Conservation (phyloP, 2,797 vertebrate species). For the Platyrinchus mystaceus region DNA sequence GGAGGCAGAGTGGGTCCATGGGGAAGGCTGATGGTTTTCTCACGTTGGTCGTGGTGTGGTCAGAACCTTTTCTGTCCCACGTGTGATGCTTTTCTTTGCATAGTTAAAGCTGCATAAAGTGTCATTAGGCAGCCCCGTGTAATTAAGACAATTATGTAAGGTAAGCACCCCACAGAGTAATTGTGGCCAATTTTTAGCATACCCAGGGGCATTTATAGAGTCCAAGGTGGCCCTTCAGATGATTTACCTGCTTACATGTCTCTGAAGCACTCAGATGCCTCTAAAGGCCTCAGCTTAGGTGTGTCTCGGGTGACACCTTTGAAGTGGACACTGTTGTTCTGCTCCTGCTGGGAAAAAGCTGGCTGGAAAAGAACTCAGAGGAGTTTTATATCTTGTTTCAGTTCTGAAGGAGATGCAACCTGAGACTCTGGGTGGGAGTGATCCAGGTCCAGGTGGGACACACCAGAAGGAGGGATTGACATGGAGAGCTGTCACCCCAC, state of each 20-base stretch:
- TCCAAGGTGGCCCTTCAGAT: neutral
- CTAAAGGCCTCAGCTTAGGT: neutral
- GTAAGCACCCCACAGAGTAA: constrained; percentile 23
- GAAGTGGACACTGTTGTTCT: neutral
- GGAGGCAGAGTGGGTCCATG: neutral
- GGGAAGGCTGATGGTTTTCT: neutral
- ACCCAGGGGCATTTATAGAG: neutral
- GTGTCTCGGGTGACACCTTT: neutral
- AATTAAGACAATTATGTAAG: constrained; percentile 34
- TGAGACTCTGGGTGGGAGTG: neutral
- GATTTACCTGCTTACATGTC: neutral
- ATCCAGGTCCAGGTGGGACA: neutral
- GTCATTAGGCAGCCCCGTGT: neutral
- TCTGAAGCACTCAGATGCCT: neutral
- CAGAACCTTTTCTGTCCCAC: neutral
- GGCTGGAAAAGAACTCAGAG: neutral
- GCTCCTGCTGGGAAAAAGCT: neutral
- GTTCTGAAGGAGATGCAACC: neutral
- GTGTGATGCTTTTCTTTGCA: constrained; percentile 5
- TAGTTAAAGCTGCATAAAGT: neutral
- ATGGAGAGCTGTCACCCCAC: neutral
- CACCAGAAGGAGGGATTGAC: neutral
- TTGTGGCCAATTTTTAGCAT: constrained; percentile 38
- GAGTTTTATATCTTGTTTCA: neutral
- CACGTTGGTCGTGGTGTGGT: neutral